A percentile compares a stretch with the other conserved stretches of the same genome.
Conservation (phyloP, 1,140 invertebrate genomes). For the Littorina saxatilis region DNA sequence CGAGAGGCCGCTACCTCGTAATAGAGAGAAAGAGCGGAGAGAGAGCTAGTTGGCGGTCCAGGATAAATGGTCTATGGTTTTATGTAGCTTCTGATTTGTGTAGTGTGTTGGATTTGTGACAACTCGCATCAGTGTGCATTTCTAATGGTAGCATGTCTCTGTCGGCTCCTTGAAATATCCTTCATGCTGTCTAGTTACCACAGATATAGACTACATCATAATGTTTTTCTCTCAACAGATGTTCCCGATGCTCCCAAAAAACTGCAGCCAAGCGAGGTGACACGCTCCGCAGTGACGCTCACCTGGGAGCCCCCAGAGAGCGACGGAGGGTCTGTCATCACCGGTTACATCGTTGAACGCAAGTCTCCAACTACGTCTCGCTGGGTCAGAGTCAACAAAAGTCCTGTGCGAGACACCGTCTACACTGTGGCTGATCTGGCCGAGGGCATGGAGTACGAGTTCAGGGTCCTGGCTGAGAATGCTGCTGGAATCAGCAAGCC, state of each 20-base stretch:
- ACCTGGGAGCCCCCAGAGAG: slow-evolving; percentile 98
- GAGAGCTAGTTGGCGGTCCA: too few species aligned
- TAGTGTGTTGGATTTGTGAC: too few species aligned
- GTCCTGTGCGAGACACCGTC: slow-evolving; percentile 79
- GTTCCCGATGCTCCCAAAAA: slow-evolving; percentile 75
- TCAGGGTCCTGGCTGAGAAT: slow-evolving; percentile 96
- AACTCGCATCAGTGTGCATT: too few species aligned
- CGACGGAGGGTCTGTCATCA: slow-evolving; percentile 97
- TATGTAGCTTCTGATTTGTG: too few species aligned
- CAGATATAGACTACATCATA: too few species aligned
- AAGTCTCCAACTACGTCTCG: slow-evolving; percentile 83
- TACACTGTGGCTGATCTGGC: slow-evolving; percentile 94
- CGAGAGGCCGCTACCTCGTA: too few species aligned
- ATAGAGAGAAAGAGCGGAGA: too few species aligned
- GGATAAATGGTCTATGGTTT: too few species aligned
- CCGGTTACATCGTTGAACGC: slow-evolving; percentile 94
- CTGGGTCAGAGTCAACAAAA: slow-evolving; percentile 75
- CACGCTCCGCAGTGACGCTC: slow-evolving; percentile 91
- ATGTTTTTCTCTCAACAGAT: slow-evolving; percentile 67
- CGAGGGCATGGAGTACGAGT: slow-evolving; percentile 96
- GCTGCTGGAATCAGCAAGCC: slow-evolving; percentile 94
- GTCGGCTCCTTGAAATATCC: too few species aligned
- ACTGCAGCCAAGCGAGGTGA: slow-evolving; percentile 91
- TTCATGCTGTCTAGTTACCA: too few species aligned
- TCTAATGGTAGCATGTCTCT: too few species aligned